Base-by-base conservation (phyloP, 1,140 invertebrate genomes). In the Hycleus phaleratus region DNA sequence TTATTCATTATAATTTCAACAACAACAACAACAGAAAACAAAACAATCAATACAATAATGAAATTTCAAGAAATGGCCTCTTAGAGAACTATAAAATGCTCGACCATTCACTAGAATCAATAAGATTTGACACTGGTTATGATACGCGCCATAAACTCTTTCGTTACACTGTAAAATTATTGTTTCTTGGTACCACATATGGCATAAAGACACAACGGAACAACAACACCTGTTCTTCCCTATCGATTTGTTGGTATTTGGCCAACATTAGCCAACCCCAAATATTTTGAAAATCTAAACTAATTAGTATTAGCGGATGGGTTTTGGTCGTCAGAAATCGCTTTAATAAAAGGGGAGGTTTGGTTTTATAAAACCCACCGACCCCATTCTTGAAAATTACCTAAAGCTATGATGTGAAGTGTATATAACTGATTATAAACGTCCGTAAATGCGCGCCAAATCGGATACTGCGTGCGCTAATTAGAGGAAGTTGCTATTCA, bases 381-480 rank as follows among this genome's bases (percentile, higher is more conserved):
- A 4, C 48, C 48, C 25, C n/a, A 26, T 26, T 47, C 26, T n/a
- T 38, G 26, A 10, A 26, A 47, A 47, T 38, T 26, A 40, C 49
- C 49, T 49, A 49, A 46, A 51, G 46, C 56, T 18, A 46, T 50
- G 38, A 46, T 25, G 42, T 44, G 51, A 58, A 58, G 56, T 32
- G 60, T 61, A 58, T 61, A 61, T 32, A 32, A 32, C 32, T 32
- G 32, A 32, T 32, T 58, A 43, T 55, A 61, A 58, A 44, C 50
- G 46, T 44, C 49, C 43, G 45, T 46, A 52, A 32, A 32, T 7
- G 49, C 45, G 56, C 56, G 60, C 56, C 60, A 62, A 62, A 62
- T 62, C 60, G 60, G 56, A 62, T 62, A 56, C 56, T 62, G 60
- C 50, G 50, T 62, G 45, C 51, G 60, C 60, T 62, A 62, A 62